A percentile compares a stretch with the other conserved stretches of the same genome.
These are phyloP conservation scores for Borostomias antarcticus DNA, from an alignment of 2,797 vertebrate genomes.

Conservation along the genomic window DNA sequence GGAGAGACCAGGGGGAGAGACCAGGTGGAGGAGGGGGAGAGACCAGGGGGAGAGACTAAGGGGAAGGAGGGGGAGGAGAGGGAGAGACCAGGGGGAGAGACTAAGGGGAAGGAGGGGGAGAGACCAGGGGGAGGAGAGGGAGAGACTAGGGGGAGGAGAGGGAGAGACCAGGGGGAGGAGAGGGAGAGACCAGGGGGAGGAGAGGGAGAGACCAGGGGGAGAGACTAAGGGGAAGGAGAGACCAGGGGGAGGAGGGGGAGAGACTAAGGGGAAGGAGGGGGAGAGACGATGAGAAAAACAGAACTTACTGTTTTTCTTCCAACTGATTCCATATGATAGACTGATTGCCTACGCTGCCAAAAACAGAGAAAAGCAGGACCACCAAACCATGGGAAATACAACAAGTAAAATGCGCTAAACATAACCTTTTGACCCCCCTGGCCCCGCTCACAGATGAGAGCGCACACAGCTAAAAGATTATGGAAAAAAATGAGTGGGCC, in stretches of 20 bases:
- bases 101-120: constrained; percentile 39
- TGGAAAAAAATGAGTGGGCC: constrained; percentile 45
- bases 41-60: no score
- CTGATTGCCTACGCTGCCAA: constrained; percentile 79
- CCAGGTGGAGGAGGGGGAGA: constrained; percentile 36
- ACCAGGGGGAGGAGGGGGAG: constrained; percentile 35
- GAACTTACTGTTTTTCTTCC: constrained; percentile 79
- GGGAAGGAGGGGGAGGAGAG: constrained; percentile 43
- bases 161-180: constrained; percentile 39
- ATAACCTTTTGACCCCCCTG: constrained; percentile 70
- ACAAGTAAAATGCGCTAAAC: constrained; percentile 75
- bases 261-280: constrained; percentile 24
- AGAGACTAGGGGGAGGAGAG: no score
- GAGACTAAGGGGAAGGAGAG: constrained; percentile 43
- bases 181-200: constrained; percentile 4
- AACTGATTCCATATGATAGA: constrained; percentile 80
- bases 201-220: constrained; percentile 68
- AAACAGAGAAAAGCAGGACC: constrained; percentile 59
- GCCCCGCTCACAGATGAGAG: constrained; percentile 65
- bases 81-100: constrained; percentile 27
- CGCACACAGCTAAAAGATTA: constrained; percentile 66
- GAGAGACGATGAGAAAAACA: constrained; percentile 74
- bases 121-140: constrained; percentile 74
- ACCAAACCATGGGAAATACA: constrained; percentile 73
- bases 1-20: constrained; percentile 73